Evolutionary conservation across 2,888 invertebrate genomes (phyloP).

Genomic region (Andrena minutula): DNA sequence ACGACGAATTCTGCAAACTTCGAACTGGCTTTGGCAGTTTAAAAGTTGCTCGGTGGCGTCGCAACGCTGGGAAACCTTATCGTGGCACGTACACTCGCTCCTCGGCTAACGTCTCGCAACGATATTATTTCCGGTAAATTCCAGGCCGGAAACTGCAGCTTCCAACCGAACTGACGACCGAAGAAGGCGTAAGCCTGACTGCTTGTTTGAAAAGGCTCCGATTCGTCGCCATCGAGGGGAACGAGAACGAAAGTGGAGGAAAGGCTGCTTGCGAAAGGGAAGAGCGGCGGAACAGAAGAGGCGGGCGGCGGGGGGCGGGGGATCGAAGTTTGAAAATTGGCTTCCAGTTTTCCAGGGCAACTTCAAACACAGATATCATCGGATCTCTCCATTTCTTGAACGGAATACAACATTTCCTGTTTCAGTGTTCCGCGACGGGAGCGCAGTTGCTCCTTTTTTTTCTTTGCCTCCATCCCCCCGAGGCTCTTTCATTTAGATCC

Average conservation of each 20-base stretch:
- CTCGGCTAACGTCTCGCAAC: conserved; percentile 49
- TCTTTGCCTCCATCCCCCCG: too few relatives aligned
- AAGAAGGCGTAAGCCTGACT: conserved; percentile 61
- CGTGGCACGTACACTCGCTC: conserved; percentile 58
- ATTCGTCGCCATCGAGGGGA: conserved; percentile 38
- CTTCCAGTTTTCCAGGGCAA: conserved; percentile 61
- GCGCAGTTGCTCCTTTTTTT: conserved; percentile 1
- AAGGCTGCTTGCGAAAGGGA: background rate
- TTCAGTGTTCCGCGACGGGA: conserved; percentile 22
- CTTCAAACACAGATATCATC: conserved; percentile 67
- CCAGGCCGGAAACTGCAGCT: conserved; percentile 67
- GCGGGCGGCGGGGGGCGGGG: background rate
- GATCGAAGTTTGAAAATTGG: conserved; percentile 63
- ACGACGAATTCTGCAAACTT: conserved; percentile 67
- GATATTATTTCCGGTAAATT: conserved; percentile 75
- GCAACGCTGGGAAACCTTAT: conserved; percentile 64
- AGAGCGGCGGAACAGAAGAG: background rate
- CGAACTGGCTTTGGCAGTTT: conserved; percentile 74
- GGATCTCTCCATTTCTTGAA: conserved; percentile 52
- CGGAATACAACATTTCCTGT: conserved; percentile 64
- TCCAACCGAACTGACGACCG: conserved; percentile 40
- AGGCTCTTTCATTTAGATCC: conserved; percentile 52
- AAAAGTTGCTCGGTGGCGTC: conserved; percentile 72
- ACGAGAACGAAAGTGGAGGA: conserved; percentile 31
- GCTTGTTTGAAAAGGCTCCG: conserved; percentile 62